A percentile compares a stretch with the other conserved stretches of the same genome.
Conservation (phyloP, 2,888 invertebrate species). For the Lepetodrilus schrolli region DNA sequence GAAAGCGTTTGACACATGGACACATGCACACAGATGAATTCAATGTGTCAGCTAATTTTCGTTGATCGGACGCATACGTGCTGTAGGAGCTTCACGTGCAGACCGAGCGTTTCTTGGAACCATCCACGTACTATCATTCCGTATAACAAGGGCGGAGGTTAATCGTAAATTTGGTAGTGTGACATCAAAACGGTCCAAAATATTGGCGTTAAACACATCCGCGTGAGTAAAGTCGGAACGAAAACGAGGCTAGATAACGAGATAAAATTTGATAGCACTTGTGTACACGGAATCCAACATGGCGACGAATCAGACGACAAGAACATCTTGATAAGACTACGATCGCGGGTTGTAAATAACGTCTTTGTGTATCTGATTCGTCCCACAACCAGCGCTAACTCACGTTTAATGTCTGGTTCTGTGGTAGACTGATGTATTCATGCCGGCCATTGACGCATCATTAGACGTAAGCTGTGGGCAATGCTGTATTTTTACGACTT, state of each 20-base stretch:
- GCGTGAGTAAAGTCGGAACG: slow-evolving; percentile 1
- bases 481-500: slow-evolving; percentile 4
- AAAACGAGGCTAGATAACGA: slow-evolving; percentile 6
- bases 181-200: slow-evolving; percentile 25
- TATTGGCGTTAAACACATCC: slow-evolving; percentile 19
- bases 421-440: neutral
- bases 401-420: slow-evolving; percentile 1
- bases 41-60: neutral
- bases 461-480: slow-evolving; percentile 1
- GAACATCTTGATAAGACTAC: slow-evolving; percentile 23
- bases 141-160: neutral
- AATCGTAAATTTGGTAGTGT: slow-evolving; percentile 15
- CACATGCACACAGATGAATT: too few species aligned
- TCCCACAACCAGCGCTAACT: slow-evolving; percentile 2
- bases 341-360: slow-evolving; percentile 18
- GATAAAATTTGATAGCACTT: slow-evolving; percentile 19
- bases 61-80: slow-evolving; percentile 17
- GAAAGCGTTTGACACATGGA: too few species aligned
- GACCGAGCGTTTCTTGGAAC: neutral
- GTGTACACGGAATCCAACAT: slow-evolving; percentile 19
- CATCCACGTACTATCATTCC: neutral
- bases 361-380: neutral
- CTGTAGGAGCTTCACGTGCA: neutral
- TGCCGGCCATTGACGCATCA: neutral
- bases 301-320: slow-evolving; percentile 12